Base-by-base conservation (phyloP, 2,797 vertebrate species). In the Pseudopleuronectes americanus region DNA sequence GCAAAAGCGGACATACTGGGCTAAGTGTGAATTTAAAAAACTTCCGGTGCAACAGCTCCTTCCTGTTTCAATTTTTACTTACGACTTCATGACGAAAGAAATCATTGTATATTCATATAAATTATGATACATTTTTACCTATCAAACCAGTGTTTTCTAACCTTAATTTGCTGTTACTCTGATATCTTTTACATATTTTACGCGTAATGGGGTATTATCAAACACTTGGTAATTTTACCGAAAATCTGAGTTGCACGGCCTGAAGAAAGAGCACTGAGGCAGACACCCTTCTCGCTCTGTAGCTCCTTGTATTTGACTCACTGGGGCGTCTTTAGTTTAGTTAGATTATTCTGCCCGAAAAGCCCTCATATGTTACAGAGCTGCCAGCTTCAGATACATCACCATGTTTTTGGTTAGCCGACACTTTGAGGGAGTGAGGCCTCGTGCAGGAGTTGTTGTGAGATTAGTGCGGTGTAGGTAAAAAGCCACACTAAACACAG, bases 381-480 rank as follows among this genome's bases (percentile, higher is more conserved):
- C 6, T 26, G 7, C 63, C 71, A 38, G 33, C 19, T 8, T 55
- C 8, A 72, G 47, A 79, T 36, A 24, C 58, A 71, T 68, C 24
- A 43, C 49, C 57, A 62, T 64, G 70, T 69, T 75, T 68, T 62
- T 60, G 65, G 75, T 85, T 33, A 61, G 74, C 52, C 38, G 59
- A 33, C 43, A 62, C 53, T 59, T 85, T 49, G 62, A 66, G 63
- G 45, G 57, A 71, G 45, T 21, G 41, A 48, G 41, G 59, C 45
- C 54, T 68, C 64, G 71, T 48, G 58, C 71, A 74, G 41, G 71
- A 69, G 64, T 24, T 67, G 68, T 31, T 74, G 63, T 78, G 49
- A 68, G 72, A 74, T 77, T 73, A 75, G 66, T 74, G 69, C 57
- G 72, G 84, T 75, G 74, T 76, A 87, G 86, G 83, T 78, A 79